These are phyloP conservation scores for Pteria penguin DNA, from an alignment of 2,888 invertebrate genomes.

Conservation along the genomic window DNA sequence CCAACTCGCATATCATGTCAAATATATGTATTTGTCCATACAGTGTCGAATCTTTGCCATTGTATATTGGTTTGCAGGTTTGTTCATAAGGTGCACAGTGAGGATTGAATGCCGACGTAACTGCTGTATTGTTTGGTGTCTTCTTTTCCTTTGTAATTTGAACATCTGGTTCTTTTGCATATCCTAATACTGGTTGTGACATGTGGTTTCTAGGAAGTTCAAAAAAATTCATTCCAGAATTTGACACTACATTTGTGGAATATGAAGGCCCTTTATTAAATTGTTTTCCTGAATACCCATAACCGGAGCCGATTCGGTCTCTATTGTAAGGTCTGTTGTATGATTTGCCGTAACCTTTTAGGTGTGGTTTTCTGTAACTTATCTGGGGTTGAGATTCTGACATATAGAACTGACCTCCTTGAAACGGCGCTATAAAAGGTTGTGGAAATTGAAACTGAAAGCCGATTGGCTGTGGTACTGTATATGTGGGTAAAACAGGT, in stretches of 20 bases:
- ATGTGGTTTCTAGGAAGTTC: slow-evolving; percentile 14
- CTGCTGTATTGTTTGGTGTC: background rate
- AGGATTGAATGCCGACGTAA: background rate
- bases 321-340: background rate
- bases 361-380: background rate
- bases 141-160: background rate
- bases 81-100: slow-evolving; percentile 9
- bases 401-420: background rate
- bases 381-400: background rate
- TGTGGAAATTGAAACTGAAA: background rate
- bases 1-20: slow-evolving; percentile 23
- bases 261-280: background rate
- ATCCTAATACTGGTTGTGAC: background rate
- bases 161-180: slow-evolving; percentile 18
- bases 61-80: slow-evolving; percentile 10
- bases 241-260: background rate
- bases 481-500: background rate
- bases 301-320: background rate
- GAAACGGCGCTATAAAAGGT: background rate
- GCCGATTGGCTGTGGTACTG: background rate
- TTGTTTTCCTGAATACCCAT: background rate
- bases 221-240: background rate
- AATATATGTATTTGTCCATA: slow-evolving; percentile 17
- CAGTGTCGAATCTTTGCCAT: slow-evolving; percentile 6
- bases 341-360: background rate